Evolutionary conservation across 2,113 vertebrate genomes (phyloP).

Genomic region (Cheirogaleus medius): DNA sequence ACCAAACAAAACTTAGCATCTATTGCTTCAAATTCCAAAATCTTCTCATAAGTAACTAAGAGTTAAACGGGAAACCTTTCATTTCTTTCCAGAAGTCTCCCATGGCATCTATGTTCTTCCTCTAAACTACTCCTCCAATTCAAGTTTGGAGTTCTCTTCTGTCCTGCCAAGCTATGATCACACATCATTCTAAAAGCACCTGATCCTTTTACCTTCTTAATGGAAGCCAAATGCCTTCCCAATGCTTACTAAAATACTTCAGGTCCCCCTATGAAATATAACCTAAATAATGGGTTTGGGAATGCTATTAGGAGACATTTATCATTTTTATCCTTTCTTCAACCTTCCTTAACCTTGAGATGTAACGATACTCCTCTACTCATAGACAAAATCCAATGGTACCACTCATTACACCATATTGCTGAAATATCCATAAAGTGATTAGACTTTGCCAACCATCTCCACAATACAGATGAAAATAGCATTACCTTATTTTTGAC

Average conservation of each 20-base stretch:
- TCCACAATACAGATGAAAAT: background rate
- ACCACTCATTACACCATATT: background rate
- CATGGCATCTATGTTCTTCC: background rate
- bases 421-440: background rate
- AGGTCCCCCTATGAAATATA: background rate
- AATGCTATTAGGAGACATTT: background rate
- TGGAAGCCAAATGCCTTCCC: background rate
- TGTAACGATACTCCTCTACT: background rate
- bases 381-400: background rate
- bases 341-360: background rate
- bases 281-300: background rate
- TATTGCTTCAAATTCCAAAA: constrained; percentile 26
- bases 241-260: background rate
- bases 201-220: background rate
- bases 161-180: background rate
- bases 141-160: background rate
- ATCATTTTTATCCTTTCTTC: background rate
- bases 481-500: background rate
- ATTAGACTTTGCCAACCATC: background rate
- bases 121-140: background rate
- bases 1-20: background rate
- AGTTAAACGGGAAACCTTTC: background rate
- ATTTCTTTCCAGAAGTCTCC: background rate
- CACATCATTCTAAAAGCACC: background rate
- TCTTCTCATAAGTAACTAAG: background rate